Percentiles rank a stretch among this genome's conserved stretches.
Evolutionary conservation across 2,888 invertebrate species (phyloP).

Genomic region (Gastrophysa polygoni): DNA sequence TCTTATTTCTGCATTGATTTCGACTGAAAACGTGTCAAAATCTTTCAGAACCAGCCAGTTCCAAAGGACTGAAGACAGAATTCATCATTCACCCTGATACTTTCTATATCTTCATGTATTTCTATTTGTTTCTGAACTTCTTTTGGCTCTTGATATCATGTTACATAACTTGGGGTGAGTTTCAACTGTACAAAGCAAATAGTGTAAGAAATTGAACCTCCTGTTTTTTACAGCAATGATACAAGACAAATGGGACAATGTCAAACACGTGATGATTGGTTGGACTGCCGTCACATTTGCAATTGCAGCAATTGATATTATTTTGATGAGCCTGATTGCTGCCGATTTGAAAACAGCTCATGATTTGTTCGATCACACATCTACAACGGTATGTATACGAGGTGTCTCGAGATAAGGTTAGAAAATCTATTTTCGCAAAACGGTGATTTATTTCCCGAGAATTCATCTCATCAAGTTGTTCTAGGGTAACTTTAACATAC

Average conservation of each 20-base stretch:
- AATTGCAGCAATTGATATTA: conserved; percentile 20
- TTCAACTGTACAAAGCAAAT: neutral
- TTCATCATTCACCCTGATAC: conserved; percentile 15
- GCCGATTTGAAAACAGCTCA: conserved; percentile 21
- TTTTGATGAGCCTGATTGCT: conserved; percentile 27
- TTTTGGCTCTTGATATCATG: conserved; percentile 23
- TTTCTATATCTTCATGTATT: conserved; percentile 27
- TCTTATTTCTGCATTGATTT: neutral
- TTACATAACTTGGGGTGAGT: conserved; percentile 29
- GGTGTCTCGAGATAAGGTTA: too few species aligned
- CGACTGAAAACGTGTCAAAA: too few species aligned
- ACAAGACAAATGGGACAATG: conserved; percentile 21
- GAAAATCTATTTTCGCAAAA: too few species aligned
- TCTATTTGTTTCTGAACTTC: conserved; percentile 21
- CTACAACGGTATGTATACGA: neutral
- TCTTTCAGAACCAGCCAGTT: neutral
- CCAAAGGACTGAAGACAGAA: neutral
- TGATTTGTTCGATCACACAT: neutral
- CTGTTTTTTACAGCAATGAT: conserved; percentile 18
- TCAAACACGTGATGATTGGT: neutral
- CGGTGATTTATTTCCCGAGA: too few species aligned
- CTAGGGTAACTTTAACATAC: neutral
- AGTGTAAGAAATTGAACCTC: neutral
- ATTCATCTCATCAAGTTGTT: too few species aligned
- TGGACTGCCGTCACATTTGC: conserved; percentile 26